Conservation (phyloP, 1,140 invertebrate species). For the Stenopsyche tienmushanensis region DNA sequence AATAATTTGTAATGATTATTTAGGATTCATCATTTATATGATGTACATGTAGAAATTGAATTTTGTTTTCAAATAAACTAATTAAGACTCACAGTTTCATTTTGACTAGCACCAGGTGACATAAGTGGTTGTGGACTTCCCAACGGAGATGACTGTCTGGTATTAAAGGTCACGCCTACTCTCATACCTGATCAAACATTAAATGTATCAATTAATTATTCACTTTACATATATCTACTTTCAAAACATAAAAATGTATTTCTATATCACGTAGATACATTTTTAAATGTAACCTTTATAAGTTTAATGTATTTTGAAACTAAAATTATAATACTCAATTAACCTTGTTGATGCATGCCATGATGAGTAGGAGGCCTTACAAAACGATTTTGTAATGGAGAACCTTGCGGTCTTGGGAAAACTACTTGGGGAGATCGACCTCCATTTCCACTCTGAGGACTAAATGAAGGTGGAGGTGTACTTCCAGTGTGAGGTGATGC, state of each 20-base stretch:
- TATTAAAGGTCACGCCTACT: conserved; percentile 50
- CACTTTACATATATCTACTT: conserved; percentile 3
- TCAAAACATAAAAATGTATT: no score
- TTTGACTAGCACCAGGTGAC: conserved; percentile 51
- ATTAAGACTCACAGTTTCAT: conserved; percentile 45
- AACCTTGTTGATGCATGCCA: conserved; percentile 52
- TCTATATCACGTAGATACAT: no score
- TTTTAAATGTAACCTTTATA: background rate
- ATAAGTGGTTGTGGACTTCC: conserved; percentile 55
- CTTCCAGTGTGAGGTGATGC: conserved; percentile 29
- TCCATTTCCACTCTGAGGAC: conserved; percentile 28
- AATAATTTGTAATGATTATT: no score
- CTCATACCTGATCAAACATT: conserved; percentile 48
- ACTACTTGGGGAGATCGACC: conserved; percentile 43
- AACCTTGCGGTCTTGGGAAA: conserved; percentile 52
- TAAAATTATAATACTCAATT: conserved; percentile 2
- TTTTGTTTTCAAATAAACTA: background rate
- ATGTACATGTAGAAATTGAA: background rate
- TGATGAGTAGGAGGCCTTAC: conserved; percentile 51
- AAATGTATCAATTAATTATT: conserved; percentile 2
- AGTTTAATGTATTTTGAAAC: background rate
- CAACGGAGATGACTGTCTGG: conserved; percentile 52
- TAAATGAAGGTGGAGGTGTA: conserved; percentile 34
- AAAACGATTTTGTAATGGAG: conserved; percentile 54
- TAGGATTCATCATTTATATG: no score